Evolutionary conservation across 2,888 invertebrate genomes (phyloP).

Genomic region (Agrilus mali): DNA sequence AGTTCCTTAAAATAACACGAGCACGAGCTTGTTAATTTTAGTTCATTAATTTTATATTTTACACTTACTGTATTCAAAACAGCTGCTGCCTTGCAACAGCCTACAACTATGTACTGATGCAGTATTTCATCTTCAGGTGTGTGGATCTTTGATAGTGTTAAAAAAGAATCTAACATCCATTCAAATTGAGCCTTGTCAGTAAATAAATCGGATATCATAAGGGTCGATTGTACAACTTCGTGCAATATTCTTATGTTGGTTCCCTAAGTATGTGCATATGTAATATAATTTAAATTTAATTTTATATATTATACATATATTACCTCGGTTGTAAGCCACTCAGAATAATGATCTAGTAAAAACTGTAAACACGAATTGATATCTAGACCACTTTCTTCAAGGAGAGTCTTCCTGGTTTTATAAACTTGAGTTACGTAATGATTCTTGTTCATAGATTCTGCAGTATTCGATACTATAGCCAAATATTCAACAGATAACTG

Average conservation of each 20-base stretch:
- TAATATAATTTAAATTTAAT: conserved; percentile 3
- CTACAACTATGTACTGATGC: conserved; percentile 55
- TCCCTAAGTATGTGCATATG: conserved; percentile 22
- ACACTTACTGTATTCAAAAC: conserved; percentile 44
- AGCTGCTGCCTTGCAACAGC: conserved; percentile 55
- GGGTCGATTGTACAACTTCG: conserved; percentile 50
- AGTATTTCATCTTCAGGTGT: conserved; percentile 65
- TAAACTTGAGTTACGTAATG: conserved; percentile 21
- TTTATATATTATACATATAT: conserved; percentile 9
- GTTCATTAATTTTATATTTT: conserved; percentile 1
- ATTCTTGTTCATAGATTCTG: conserved; percentile 36
- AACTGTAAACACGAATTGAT: conserved; percentile 88
- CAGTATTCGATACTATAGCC: conserved; percentile 42
- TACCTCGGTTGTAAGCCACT: conserved; percentile 51
- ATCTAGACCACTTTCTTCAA: conserved; percentile 58
- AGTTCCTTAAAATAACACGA: conserved; percentile 34
- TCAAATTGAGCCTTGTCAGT: conserved; percentile 63
- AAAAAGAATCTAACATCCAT: conserved; percentile 63
- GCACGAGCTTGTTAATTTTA: neutral
- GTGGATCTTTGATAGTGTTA: conserved; percentile 53
- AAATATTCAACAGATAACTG: conserved; percentile 53
- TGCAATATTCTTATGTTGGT: conserved; percentile 37
- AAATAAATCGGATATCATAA: conserved; percentile 65
- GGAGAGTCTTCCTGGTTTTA: conserved; percentile 29
- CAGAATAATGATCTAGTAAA: conserved; percentile 78